Base-by-base conservation (phyloP, 1,140 invertebrate species). In the Neocloeon triangulifer region DNA sequence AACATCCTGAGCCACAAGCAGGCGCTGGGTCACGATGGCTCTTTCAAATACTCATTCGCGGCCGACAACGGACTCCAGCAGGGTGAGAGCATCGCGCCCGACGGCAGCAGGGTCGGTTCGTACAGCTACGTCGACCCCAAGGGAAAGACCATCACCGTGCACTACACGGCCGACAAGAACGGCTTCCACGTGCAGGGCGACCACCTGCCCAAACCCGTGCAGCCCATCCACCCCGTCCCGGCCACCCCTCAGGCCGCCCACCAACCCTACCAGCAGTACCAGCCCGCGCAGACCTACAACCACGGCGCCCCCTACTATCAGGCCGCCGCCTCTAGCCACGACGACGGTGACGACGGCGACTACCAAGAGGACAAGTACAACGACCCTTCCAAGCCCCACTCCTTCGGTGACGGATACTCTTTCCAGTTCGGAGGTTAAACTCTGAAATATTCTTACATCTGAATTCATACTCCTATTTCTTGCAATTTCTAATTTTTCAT, bases 41-140 rank as follows among this genome's bases (percentile, higher is more conserved):
- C 56, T 7, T 67, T 69, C 45, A 64, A 64, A 21, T 69, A 61
- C 43, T 55, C 64, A 18, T 71, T 69, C 41, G 62, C 65, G 5
- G 61, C 66, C 5, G 68, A 71, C 45, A 69, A 69, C 43, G 68
- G 68, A 8, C 48, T 68, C 3, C 63, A 65, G 8, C 66, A 67
- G 20, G 65, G 64, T 16, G 64, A 69, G 46, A 55, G 53, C 31
- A 69, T 69, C 20, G 55, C 59, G 13, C 64, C 66, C 3, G 68
- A 69, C 41, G 66, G 66, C 2, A 64, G 59, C 13, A 50, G 66
- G 30, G 62, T 61, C 5, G 71, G 71, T 2, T 61, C 58, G 5
- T 71, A 70, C 41, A 64, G 66, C 17, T 66, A 64, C 45, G 41
- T 54, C 3, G 62, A 57, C 12, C 55, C 59, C 7, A 50, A 62